These are phyloP conservation scores for Atherix ibis DNA, from an alignment of 2,888 invertebrate species.

Conservation along the genomic window DNA sequence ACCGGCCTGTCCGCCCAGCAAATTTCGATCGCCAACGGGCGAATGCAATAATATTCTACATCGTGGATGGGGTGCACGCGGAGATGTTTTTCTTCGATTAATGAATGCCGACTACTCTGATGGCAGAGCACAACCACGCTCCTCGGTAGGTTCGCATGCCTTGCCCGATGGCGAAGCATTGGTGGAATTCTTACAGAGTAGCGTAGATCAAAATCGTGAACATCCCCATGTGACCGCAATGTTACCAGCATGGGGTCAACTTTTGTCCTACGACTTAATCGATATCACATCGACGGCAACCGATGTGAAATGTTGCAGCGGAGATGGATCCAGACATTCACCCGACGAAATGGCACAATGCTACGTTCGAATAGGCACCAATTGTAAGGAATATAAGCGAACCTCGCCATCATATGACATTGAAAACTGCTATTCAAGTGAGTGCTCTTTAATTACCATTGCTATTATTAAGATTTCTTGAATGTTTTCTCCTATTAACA, in stretches of 20 bases:
- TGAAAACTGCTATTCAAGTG: conserved; percentile 47
- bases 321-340: conserved; percentile 6
- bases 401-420: conserved; percentile 49
- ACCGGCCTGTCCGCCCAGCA: conserved; percentile 61
- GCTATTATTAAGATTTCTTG: too few species aligned
- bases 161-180: conserved; percentile 46
- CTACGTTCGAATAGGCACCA: conserved; percentile 33
- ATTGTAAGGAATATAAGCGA: conserved; percentile 51
- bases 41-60: conserved; percentile 81
- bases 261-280: conserved; percentile 56
- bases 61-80: conserved; percentile 67
- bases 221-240: conserved; percentile 65
- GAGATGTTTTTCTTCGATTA: conserved; percentile 58
- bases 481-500: too few species aligned
- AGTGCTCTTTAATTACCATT: conserved; percentile 17
- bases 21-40: conserved; percentile 65
- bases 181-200: conserved; percentile 40
- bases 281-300: conserved; percentile 45
- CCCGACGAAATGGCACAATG: conserved; percentile 26
- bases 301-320: conserved; percentile 36
- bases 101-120: conserved; percentile 55
- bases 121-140: conserved; percentile 30
- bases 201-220: conserved; percentile 34
- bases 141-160: conserved; percentile 38
- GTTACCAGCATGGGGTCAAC: conserved; percentile 64